Base-by-base conservation (phyloP, 2,888 invertebrate species). In the Abrostola triplasia region DNA sequence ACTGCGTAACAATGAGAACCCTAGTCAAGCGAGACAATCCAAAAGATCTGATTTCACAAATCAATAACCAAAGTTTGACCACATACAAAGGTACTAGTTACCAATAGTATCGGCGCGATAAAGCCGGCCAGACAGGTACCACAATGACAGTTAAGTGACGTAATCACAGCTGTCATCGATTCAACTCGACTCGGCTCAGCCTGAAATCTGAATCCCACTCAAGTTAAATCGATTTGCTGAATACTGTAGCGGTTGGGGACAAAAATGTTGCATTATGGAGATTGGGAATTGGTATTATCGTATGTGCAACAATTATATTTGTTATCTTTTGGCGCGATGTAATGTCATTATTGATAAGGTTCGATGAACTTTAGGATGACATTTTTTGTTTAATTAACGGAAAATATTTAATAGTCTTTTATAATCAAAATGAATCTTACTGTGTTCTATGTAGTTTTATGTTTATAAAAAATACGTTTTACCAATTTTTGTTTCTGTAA, bases 151-250 rank as follows among this genome's bases (percentile, higher is more conserved):
- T 12, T 64, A 76, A 79, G 67, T 79, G 79, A 79, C 79, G 73
- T 71, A 79, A 79, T 79, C 79, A 59, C 50, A 67, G 65, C 73
- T 79, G 79, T 79, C 77, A 79, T 79, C 76, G 60, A 67, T 57
- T 58, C 70, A 38, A 68, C 75, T 36, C 36, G 58, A 50, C 41
- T 64, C 62, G 41, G 63, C 56, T 63, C 66, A 37, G 63, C 58
- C 59, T 74, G 74, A 71, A 74, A 78, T 78, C 76, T 59, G 74
- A 71, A 74, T 69, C 64, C 59, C 69, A 68, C 70, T 77, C 57
- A 64, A 74, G 74, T 76, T 78, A 61, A 73, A 78, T 78, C 65
- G 76, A 67, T 71, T 48, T 24, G 62, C 10, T 42, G 48, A 61
- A 67, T 65, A 65, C 52, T 44, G 64, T 65, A 52, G 52, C 59